Conservation (phyloP, 2,113 vertebrate species). For the Gymnocephalus cernua region DNA sequence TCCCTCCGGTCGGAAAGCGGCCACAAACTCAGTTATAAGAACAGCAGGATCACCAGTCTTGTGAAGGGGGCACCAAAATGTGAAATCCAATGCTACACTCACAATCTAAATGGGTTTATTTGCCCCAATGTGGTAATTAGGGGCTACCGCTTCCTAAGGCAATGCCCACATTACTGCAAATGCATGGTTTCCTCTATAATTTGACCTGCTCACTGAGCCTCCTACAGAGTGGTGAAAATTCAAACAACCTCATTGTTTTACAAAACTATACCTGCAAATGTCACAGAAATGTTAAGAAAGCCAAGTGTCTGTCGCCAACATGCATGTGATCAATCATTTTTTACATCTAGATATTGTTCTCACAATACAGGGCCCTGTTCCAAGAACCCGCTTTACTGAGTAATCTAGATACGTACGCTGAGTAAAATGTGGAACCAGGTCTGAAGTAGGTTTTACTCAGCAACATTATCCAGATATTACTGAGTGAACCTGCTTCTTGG, state of each 20-base stretch:
- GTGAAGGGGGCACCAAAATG: too few relatives aligned
- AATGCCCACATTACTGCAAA: background rate
- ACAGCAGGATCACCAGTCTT: too few relatives aligned
- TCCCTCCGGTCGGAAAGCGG: too few relatives aligned
- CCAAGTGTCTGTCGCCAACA: background rate
- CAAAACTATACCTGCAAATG: background rate
- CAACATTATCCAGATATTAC: background rate
- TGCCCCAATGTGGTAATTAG: too few relatives aligned
- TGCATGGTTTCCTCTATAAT: background rate
- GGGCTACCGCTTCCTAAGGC: too few relatives aligned
- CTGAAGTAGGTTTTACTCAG: background rate
- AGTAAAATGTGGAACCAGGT: conserved; percentile 1
- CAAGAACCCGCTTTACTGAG: background rate
- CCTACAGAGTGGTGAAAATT: background rate
- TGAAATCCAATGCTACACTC: too few relatives aligned
- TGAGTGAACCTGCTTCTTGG: conserved; percentile 18
- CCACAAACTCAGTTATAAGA: too few relatives aligned
- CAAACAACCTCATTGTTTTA: background rate
- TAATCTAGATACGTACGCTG: conserved; percentile 13
- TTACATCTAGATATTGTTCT: background rate
- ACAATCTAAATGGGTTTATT: too few relatives aligned
- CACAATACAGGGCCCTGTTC: background rate
- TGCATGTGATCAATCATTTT: background rate
- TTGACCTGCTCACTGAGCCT: background rate
- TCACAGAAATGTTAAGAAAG: background rate